Evolutionary conservation across 2,888 invertebrate species (phyloP).

Genomic region (Drosophila affinis): DNA sequence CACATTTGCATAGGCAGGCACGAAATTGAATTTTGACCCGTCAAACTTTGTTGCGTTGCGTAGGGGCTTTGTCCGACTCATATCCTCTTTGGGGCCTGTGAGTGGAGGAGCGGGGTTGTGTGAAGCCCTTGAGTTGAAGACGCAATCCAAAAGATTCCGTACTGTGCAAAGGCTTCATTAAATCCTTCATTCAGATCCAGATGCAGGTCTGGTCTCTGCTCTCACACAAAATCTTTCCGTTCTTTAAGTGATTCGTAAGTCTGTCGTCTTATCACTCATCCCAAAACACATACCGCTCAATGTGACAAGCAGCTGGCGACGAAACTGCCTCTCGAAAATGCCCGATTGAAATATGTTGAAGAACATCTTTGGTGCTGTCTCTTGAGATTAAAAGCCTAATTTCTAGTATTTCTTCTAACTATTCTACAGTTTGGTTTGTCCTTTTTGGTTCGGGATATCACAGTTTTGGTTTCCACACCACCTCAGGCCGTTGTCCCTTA

Average conservation of each 20-base stretch:
- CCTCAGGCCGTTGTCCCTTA: not conserved
- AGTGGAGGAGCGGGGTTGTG: too few relatives aligned
- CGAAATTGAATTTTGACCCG: conserved; percentile 28
- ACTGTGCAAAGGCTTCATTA: too few relatives aligned
- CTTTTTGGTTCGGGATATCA: conserved; percentile 40
- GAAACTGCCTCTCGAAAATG: conserved; percentile 63
- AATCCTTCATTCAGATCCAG: not conserved
- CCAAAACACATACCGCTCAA: conserved; percentile 66
- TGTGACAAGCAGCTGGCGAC: conserved; percentile 69
- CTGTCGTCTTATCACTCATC: conserved; percentile 20
- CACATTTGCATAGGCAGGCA: conserved; percentile 37
- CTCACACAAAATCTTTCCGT: conserved; percentile 28
- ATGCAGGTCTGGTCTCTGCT: not conserved
- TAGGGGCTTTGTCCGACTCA: not conserved
- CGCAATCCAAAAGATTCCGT: too few relatives aligned
- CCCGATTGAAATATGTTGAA: conserved; percentile 58
- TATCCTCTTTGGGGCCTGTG: not conserved
- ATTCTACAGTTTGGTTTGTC: too few relatives aligned
- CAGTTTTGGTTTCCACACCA: conserved; percentile 36
- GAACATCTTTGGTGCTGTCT: conserved; percentile 46
- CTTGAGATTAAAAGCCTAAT: too few relatives aligned
- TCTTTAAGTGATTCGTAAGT: conserved; percentile 9
- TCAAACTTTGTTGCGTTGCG: conserved; percentile 1
- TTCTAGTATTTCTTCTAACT: too few relatives aligned
- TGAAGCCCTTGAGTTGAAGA: too few relatives aligned